phyloP scores from a whole-genome alignment of 2,888 invertebrate genomes.

The Drosophila mayaguana region DNA sequence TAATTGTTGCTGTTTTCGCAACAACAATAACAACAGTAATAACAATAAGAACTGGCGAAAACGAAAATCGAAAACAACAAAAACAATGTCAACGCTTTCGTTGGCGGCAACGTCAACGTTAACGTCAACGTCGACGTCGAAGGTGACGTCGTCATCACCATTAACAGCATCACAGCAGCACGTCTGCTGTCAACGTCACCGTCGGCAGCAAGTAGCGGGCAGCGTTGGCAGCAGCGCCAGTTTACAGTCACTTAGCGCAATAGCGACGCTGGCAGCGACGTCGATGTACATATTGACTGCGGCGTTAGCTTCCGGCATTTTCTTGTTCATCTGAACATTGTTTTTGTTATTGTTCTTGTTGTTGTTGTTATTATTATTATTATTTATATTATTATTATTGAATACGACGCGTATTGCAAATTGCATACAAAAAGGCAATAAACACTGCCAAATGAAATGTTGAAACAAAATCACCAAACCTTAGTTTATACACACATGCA shows the following conservation, averaged over 20 bases:
- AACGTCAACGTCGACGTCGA: constrained; percentile 25
- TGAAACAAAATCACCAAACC: constrained; percentile 27
- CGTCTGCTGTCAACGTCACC: constrained; percentile 29
- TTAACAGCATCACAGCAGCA: constrained; percentile 36
- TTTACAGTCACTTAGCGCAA: constrained; percentile 29
- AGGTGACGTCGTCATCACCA: constrained; percentile 45
- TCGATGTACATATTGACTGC: constrained; percentile 45
- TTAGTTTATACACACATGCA: background rate
- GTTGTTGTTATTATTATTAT: constrained; percentile 21
- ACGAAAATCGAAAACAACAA: constrained; percentile 57
- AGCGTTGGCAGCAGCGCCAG: constrained; percentile 3
- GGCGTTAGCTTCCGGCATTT: constrained; percentile 73
- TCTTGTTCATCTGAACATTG: constrained; percentile 60
- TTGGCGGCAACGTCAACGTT: constrained; percentile 28
- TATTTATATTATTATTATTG: constrained; percentile 30
- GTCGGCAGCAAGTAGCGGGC: constrained; percentile 8
- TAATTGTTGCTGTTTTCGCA: constrained; percentile 54
- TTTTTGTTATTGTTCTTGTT: constrained; percentile 16
- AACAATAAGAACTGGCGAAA: constrained; percentile 49
- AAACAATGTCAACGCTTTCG: constrained; percentile 63
- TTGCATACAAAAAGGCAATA: constrained; percentile 15
- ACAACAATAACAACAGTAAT: constrained; percentile 20
- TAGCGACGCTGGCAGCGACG: constrained; percentile 38
- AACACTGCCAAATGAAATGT: constrained; percentile 25
- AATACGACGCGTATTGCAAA: constrained; percentile 55